Percentiles rank a stretch among this genome's conserved stretches.
phyloP scores from a whole-genome alignment of 2,797 vertebrate genomes.

The Leptoclinus maculatus region DNA sequence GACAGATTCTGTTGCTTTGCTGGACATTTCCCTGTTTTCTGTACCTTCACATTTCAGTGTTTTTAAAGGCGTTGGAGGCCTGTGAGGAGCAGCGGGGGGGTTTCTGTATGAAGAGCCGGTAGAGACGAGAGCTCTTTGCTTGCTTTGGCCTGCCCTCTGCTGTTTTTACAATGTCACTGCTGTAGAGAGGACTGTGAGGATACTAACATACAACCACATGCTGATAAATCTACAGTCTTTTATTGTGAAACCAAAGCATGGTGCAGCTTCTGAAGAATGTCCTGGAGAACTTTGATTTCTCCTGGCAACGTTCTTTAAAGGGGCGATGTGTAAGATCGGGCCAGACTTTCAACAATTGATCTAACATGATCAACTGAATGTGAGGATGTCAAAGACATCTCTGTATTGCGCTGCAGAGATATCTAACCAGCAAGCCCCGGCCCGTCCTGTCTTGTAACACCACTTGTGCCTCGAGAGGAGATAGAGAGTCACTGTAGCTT shows the following conservation, averaged over 20 bases:
- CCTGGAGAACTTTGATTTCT: not conserved
- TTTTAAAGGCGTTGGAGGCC: not conserved
- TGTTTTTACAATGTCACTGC: constrained; percentile 47
- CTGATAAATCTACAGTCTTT: not conserved
- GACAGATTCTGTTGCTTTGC: not conserved
- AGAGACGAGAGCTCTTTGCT: not conserved
- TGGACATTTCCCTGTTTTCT: not conserved
- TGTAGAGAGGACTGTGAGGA: no score
- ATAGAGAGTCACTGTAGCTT: no score
- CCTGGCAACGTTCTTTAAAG: not conserved
- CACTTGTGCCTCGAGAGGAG: no score
- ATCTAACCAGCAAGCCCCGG: no score
- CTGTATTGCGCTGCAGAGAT: no score
- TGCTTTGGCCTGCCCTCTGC: constrained; percentile 76
- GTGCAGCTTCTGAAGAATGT: not conserved
- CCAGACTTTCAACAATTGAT: no score
- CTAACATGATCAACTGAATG: no score
- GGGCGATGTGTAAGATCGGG: not conserved
- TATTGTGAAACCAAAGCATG: not conserved
- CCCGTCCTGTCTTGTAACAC: no score
- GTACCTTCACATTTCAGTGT: not conserved
- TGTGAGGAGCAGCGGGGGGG: not conserved
- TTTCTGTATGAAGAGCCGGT: not conserved
- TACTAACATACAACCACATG: not conserved
- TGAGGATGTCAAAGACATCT: no score